Conservation (phyloP, 1,140 invertebrate genomes). For the Cyclargus thomasi region DNA sequence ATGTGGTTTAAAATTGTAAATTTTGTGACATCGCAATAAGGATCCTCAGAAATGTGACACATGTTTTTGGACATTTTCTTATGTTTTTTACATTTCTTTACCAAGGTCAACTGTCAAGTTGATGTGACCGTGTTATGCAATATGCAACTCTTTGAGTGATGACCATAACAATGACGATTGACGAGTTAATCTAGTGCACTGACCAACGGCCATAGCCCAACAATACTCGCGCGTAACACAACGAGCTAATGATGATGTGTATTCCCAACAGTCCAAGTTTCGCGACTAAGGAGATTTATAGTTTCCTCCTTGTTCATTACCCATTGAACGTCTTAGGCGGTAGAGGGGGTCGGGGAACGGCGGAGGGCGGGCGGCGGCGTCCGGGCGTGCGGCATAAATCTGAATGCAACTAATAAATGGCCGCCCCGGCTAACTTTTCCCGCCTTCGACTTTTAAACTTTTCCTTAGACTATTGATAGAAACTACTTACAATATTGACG, state of each 20-base stretch:
- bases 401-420: constrained; percentile 63
- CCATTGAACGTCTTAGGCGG: constrained; percentile 50
- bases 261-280: constrained; percentile 59
- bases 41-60: no score
- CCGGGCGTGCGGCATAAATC: constrained; percentile 61
- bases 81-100: no score
- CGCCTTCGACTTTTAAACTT: constrained; percentile 34
- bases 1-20: no score
- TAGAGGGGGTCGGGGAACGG: constrained; percentile 5
- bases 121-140: no score
- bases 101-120: no score
- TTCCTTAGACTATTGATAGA: neutral
- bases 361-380: constrained; percentile 15
- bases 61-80: no score
- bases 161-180: no score
- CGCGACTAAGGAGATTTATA: constrained; percentile 68
- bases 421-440: constrained; percentile 44
- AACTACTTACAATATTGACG: neutral
- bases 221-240: neutral
- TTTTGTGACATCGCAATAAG: no score
- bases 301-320: constrained; percentile 73
- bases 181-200: no score
- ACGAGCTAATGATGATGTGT: constrained; percentile 42
- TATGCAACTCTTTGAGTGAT: no score
- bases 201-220: neutral